Evolutionary conservation across 1,140 invertebrate species (phyloP).

Genomic region (Pseudomyrmex dendroicus): DNA sequence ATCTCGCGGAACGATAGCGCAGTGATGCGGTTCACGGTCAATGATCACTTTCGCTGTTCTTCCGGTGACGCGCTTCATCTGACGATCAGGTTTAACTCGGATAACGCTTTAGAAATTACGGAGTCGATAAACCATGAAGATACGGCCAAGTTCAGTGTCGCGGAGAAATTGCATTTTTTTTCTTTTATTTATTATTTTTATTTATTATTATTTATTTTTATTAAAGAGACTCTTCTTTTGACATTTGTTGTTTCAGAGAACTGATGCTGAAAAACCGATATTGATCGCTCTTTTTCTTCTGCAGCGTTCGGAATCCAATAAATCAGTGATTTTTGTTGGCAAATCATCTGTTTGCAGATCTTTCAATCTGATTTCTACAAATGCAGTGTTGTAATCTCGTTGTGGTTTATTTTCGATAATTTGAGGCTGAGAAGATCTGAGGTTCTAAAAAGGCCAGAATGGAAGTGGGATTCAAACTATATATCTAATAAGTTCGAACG

Average conservation of each 20-base stretch:
- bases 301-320: no score
- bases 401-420: no score
- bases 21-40: slow-evolving; percentile 59
- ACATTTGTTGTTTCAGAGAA: background rate
- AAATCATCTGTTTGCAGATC: no score
- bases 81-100: slow-evolving; percentile 19
- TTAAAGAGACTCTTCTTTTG: background rate
- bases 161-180: slow-evolving; percentile 27
- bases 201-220: background rate
- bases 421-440: no score
- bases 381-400: no score
- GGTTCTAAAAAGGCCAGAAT: no score
- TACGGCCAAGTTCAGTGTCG: slow-evolving; percentile 60
- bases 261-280: background rate
- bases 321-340: no score
- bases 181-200: background rate
- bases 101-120: slow-evolving; percentile 49
- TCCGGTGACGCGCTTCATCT: slow-evolving; percentile 44
- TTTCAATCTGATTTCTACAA: no score
- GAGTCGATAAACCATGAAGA: slow-evolving; percentile 24
- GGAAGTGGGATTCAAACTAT: no score
- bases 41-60: slow-evolving; percentile 62
- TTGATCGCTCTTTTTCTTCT: no score
- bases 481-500: no score
- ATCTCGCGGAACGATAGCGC: slow-evolving; percentile 6